Evolutionary conservation across 2,888 invertebrate species (phyloP).

Genomic region (Diaperis boleti): DNA sequence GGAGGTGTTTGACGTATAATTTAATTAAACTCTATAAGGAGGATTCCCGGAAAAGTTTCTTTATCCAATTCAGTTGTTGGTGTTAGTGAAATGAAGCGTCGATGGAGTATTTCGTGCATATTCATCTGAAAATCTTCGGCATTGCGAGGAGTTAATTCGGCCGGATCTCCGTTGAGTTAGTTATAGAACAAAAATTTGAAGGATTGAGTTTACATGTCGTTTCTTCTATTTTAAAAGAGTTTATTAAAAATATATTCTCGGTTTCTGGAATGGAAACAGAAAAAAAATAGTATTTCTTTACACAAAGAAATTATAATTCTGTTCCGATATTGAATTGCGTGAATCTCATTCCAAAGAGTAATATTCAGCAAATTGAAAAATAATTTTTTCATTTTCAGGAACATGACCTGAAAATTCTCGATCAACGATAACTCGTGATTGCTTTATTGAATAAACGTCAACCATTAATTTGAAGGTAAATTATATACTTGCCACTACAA

Average conservation of each 20-base stretch:
- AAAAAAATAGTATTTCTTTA: too few species aligned
- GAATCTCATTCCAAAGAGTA: too few species aligned
- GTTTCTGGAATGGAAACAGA: too few species aligned
- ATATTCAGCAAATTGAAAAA: not conserved
- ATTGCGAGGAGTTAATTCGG: slow-evolving; percentile 20
- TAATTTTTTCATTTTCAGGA: slow-evolving; percentile 6
- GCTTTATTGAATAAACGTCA: slow-evolving; percentile 37
- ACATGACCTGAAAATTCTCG: not conserved
- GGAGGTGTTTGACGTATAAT: slow-evolving; percentile 23
- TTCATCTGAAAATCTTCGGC: slow-evolving; percentile 19
- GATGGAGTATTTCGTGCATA: slow-evolving; percentile 32
- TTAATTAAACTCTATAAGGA: slow-evolving; percentile 29
- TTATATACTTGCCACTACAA: slow-evolving; percentile 22
- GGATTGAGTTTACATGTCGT: too few species aligned
- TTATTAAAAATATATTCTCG: too few species aligned
- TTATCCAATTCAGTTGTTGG: slow-evolving; percentile 14
- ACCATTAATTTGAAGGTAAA: slow-evolving; percentile 34
- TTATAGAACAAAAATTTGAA: not conserved
- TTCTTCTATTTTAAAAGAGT: too few species aligned
- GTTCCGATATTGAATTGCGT: slow-evolving; percentile 1
- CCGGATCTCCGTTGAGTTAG: slow-evolving; percentile 9
- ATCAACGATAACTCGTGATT: slow-evolving; percentile 25
- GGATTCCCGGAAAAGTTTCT: slow-evolving; percentile 22
- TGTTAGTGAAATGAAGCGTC: slow-evolving; percentile 20
- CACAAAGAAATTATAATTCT: too few species aligned